These are phyloP conservation scores for Spisula solida DNA, from an alignment of 2,888 invertebrate genomes.

Conservation along the genomic window DNA sequence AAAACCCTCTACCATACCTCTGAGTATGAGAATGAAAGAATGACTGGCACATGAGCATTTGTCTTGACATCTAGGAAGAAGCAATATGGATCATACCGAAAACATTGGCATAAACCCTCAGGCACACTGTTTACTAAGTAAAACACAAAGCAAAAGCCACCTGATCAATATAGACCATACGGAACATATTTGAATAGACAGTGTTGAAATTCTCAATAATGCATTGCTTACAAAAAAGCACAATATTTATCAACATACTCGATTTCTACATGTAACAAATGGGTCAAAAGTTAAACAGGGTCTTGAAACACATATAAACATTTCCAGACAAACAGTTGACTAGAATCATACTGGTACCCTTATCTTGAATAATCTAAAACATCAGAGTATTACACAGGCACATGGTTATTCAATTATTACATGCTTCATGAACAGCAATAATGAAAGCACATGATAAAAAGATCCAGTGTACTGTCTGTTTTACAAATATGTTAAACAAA, in stretches of 20 bases:
- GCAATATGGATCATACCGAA: too few species aligned
- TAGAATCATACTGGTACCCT: background rate
- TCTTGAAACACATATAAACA: background rate
- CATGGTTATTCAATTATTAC: background rate
- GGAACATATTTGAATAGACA: background rate
- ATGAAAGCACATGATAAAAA: background rate
- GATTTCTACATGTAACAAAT: background rate
- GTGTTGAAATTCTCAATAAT: background rate
- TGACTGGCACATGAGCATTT: background rate
- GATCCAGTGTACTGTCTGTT: background rate
- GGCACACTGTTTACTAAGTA: background rate
- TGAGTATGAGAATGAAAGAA: background rate
- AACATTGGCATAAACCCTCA: background rate
- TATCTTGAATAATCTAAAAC: background rate
- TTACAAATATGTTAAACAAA: background rate
- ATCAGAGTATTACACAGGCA: background rate
- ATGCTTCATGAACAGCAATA: conserved; percentile 14
- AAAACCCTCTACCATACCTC: background rate
- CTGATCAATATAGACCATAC: background rate
- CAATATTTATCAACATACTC: conserved; percentile 23
- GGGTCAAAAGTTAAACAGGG: conserved; percentile 19
- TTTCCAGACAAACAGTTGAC: background rate
- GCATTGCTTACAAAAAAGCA: conserved; percentile 1
- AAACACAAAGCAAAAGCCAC: background rate
- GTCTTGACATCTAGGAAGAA: background rate